Conservation (phyloP, 2,797 vertebrate species). For the Phoxinus dragarum region DNA sequence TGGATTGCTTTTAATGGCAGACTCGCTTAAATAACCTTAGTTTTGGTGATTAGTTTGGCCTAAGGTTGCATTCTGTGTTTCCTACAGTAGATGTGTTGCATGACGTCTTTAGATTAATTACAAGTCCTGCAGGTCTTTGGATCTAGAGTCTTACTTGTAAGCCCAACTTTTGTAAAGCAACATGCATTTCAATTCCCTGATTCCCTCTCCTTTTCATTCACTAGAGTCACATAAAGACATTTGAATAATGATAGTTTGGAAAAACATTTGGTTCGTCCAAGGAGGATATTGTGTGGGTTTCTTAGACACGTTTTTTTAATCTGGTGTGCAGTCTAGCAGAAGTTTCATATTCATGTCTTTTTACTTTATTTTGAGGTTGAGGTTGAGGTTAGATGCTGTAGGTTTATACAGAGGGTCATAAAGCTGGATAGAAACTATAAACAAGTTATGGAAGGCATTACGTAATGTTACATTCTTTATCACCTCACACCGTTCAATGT, state of each 20-base stretch:
- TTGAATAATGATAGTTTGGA: constrained; percentile 28
- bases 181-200: constrained; percentile 12
- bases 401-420: background rate
- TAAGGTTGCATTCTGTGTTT: constrained; percentile 24
- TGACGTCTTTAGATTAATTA: constrained; percentile 48
- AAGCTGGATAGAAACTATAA: constrained; percentile 19
- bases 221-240: constrained; percentile 12
- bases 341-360: constrained; percentile 15
- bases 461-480: constrained; percentile 45
- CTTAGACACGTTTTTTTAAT: background rate
- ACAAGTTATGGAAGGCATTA: constrained; percentile 36
- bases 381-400: constrained; percentile 1
- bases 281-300: constrained; percentile 13
- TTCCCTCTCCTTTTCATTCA: constrained; percentile 21
- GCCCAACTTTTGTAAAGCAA: constrained; percentile 26
- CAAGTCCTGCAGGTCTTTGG: constrained; percentile 40
- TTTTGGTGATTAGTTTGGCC: constrained; percentile 47
- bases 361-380: constrained; percentile 13
- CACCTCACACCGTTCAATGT: constrained; percentile 37
- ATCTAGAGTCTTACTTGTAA: constrained; percentile 20
- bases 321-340: background rate
- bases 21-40: constrained; percentile 10
- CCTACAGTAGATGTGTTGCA: background rate
- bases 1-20: constrained; percentile 26
- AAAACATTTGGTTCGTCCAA: background rate